Conservation (phyloP, 2,888 invertebrate species). For the Tethea ocularis region DNA sequence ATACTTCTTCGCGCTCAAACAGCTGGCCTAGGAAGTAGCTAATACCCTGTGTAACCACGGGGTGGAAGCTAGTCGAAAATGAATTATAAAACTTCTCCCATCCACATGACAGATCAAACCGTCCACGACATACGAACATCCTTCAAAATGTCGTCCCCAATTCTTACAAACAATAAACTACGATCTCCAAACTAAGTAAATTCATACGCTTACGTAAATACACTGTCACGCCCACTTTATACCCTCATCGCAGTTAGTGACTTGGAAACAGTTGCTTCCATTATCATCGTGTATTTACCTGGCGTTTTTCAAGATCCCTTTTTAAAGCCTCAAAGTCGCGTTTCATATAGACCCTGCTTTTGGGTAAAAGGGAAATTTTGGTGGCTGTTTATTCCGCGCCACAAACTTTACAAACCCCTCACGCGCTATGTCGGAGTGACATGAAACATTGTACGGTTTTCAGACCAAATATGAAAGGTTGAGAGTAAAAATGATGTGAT, state of each 20-base stretch:
- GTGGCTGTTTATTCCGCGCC: too few species aligned
- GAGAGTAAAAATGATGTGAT: too few species aligned
- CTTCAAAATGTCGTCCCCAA: slow-evolving; percentile 1
- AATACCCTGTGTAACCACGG: too few species aligned
- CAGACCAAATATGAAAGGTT: too few species aligned
- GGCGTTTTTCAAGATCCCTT: not conserved
- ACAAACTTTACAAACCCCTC: too few species aligned
- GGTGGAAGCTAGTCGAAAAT: not conserved
- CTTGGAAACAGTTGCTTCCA: not conserved
- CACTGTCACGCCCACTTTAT: slow-evolving; percentile 3
- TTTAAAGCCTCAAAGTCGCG: not conserved
- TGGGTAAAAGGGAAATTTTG: too few species aligned
- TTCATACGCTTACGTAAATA: slow-evolving; percentile 4
- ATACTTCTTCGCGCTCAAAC: too few species aligned
- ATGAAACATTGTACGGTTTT: too few species aligned
- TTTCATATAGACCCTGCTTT: too few species aligned
- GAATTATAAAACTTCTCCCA: not conserved
- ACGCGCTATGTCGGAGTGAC: too few species aligned
- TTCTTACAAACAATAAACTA: slow-evolving; percentile 1
- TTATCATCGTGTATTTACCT: not conserved
- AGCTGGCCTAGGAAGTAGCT: too few species aligned
- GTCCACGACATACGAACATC: not conserved
- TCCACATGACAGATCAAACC: not conserved
- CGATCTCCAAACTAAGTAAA: slow-evolving; percentile 1
- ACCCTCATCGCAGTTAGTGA: not conserved